Base-by-base conservation (phyloP, 2,888 invertebrate genomes). In the Marronus borbonicus region DNA sequence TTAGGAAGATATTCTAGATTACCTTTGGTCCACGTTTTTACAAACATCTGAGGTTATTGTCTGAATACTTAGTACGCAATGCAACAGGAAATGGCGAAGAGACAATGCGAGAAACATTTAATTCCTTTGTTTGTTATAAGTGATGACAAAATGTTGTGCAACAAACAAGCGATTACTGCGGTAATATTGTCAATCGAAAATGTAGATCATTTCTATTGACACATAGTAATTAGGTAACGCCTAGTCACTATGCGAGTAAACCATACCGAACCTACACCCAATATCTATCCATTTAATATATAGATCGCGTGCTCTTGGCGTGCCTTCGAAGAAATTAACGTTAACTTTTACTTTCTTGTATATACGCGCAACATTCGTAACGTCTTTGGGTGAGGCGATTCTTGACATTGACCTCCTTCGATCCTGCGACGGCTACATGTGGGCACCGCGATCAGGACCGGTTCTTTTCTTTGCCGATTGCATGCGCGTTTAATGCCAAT, bases 311-410 rank as follows among this genome's bases (percentile, higher is more conserved):
- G 70, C 36, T 58, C 50, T 55, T 58, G 58, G 58, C 55, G 72
- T 76, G 52, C 65, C 66, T 65, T 62, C 50, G 58, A 77, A 70
- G 77, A 70, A 70, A 77, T 77, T 77, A 77, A 69, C 58, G 58
- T 62, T 58, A 77, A 77, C 77, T 77, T 77, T 77, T 77, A 77
- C 77, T 77, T 77, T 77, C 77, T 58, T 69, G n/a, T 39, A 36
- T 76, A 50, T 70, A 55, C 55, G 66, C 64, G 64, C 20, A 44
- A 66, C 20, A 31, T 58, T 70, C 36, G 77, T 77, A 70, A 77
- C 64, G 60, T 69, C 68, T 55, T 69, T n/a, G n/a, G n/a, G n/a
- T n/a, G n/a, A n/a, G n/a, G n/a, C n/a, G n/a, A n/a, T n/a, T n/a
- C n/a, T n/a, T 76, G 76, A 76, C 76, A 65, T 52, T 76, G 76